Conservation (phyloP, 2,888 invertebrate genomes). For the Aphodius sticticus region DNA sequence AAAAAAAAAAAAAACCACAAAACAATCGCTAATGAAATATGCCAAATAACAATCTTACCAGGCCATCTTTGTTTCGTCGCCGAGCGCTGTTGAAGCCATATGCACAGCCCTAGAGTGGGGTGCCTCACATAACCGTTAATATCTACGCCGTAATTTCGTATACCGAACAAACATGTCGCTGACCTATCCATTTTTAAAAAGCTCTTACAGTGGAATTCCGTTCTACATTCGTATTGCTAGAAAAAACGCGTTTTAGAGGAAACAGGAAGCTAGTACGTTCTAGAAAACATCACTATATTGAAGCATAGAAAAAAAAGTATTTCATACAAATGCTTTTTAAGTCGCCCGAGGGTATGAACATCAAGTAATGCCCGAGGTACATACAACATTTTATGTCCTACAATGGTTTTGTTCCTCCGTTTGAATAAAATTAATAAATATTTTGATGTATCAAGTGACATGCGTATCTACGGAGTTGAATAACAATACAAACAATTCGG, state of each 20-base stretch:
- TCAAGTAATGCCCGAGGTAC: too few species aligned
- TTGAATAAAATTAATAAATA: too few species aligned
- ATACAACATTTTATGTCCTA: too few species aligned
- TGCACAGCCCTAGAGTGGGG: constrained; percentile 83
- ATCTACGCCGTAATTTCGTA: constrained; percentile 93
- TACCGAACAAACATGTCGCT: constrained; percentile 92
- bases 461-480: too few species aligned
- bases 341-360: too few species aligned
- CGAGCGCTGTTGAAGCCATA: constrained; percentile 93
- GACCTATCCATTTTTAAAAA: constrained; percentile 87
- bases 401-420: too few species aligned
- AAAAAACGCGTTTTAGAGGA: background rate
- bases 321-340: background rate
- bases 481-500: too few species aligned
- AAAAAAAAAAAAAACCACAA: constrained; percentile 4
- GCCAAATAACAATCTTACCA: constrained; percentile 59
- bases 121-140: constrained; percentile 92
- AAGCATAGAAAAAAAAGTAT: background rate
- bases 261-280: too few species aligned
- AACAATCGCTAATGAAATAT: background rate
- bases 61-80: constrained; percentile 95
- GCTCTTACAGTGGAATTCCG: constrained; percentile 70
- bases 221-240: constrained; percentile 88
- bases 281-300: too few species aligned
- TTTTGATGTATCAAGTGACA: too few species aligned